Evolutionary conservation across 92 coral and sea anemone genomes (phyloP).

Genomic region (Umimayanthus chanpuru): DNA sequence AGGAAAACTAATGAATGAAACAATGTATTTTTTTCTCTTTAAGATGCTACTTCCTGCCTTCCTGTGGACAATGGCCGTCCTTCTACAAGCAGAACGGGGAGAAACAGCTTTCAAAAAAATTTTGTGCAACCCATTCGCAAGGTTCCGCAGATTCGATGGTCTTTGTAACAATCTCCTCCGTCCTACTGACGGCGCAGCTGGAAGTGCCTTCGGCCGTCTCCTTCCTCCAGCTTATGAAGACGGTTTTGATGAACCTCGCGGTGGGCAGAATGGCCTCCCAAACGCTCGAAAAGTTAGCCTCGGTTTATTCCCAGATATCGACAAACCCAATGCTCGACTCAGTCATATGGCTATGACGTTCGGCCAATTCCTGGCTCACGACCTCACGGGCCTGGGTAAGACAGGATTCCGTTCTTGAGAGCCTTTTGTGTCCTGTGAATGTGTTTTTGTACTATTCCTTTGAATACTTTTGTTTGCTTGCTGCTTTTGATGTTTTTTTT

Average conservation of each 20-base stretch:
- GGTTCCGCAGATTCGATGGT: conserved; percentile 44
- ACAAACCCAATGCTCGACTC: neutral
- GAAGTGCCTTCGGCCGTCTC: conserved; percentile 30
- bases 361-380: conserved; percentile 58
- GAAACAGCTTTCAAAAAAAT: neutral
- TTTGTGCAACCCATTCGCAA: neutral
- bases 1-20: neutral
- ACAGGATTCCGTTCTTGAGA: too few relatives aligned
- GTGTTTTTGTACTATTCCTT: neutral
- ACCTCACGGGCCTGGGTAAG: conserved; percentile 31
- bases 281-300: conserved; percentile 48
- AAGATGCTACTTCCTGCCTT: neutral
- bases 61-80: neutral
- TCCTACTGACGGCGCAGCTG: conserved; percentile 21
- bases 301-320: conserved; percentile 14
- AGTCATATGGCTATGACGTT: conserved; percentile 58
- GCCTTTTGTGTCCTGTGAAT: neutral
- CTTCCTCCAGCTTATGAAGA: conserved; percentile 41
- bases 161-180: conserved; percentile 45
- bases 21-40: neutral
- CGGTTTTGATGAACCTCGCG: conserved; percentile 26
- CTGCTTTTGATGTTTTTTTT: too few relatives aligned
- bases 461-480: neutral
- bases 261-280: conserved; percentile 45
- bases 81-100: conserved; percentile 1